Percentiles rank a stretch among this genome's conserved stretches.
These are phyloP conservation scores for Liodrosophila aerea DNA, from an alignment of 2,888 invertebrate genomes.

Conservation along the genomic window DNA sequence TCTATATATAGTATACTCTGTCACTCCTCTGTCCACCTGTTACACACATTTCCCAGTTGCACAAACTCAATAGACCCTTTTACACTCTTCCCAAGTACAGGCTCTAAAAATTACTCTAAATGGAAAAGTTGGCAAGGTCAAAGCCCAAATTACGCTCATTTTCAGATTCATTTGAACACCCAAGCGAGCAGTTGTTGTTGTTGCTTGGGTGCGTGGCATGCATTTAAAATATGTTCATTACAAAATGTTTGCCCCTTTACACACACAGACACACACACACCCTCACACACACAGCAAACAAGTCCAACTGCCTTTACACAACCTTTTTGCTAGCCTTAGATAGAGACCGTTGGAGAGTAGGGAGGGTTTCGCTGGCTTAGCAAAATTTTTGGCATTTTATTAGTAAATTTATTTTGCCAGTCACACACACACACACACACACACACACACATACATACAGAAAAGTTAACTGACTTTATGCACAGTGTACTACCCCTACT, in stretches of 20 bases:
- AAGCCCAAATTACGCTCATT: slow-evolving; percentile 64
- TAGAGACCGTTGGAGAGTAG: not conserved
- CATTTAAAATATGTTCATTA: slow-evolving; percentile 72
- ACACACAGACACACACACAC: slow-evolving; percentile 9
- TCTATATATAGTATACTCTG: too few species aligned
- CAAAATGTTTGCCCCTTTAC: slow-evolving; percentile 56
- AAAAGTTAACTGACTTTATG: too few species aligned
- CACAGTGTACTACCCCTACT: not conserved
- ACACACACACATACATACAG: too few species aligned
- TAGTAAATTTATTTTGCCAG: slow-evolving; percentile 66
- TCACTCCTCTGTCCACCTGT: too few species aligned
- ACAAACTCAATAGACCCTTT: too few species aligned
- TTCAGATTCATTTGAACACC: slow-evolving; percentile 61
- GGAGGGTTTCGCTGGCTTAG: slow-evolving; percentile 2
- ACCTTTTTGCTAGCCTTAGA: slow-evolving; percentile 23
- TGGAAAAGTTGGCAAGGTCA: slow-evolving; percentile 57
- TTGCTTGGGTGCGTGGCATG: slow-evolving; percentile 61
- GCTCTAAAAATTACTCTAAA: slow-evolving; percentile 20
- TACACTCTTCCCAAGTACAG: too few species aligned
- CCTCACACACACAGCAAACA: slow-evolving; percentile 19
- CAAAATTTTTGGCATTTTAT: slow-evolving; percentile 66
- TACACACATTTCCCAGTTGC: too few species aligned
- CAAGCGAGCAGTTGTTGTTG: slow-evolving; percentile 33
- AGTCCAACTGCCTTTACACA: slow-evolving; percentile 16
- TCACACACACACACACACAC: slow-evolving; percentile 22